These are phyloP conservation scores for Caenorhabditis plicata DNA, from an alignment of 2,888 invertebrate species.

Conservation along the genomic window DNA sequence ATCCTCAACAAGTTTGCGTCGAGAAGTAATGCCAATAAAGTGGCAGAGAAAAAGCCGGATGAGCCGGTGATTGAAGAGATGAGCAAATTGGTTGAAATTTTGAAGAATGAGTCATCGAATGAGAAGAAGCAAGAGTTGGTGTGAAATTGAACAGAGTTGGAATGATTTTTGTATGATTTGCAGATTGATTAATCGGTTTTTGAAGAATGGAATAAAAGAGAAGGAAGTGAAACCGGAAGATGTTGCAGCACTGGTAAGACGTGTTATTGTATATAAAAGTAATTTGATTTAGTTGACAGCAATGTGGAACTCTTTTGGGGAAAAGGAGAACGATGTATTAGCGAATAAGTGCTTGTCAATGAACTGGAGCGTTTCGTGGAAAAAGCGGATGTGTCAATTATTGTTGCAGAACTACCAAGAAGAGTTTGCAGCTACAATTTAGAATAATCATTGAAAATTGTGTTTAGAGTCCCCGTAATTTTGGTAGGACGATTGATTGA, in stretches of 20 bases:
- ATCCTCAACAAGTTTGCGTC: constrained; percentile 20
- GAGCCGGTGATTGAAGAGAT: background rate
- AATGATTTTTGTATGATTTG: background rate
- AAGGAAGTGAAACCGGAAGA: background rate
- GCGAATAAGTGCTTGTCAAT: constrained; percentile 15
- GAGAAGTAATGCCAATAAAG: background rate
- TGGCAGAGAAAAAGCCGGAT: background rate
- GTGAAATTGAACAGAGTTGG: background rate
- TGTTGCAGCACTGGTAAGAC: background rate
- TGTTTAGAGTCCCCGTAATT: background rate
- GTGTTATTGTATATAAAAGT: background rate
- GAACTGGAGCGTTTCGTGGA: constrained; percentile 9
- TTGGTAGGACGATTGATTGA: constrained; percentile 18
- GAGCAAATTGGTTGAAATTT: background rate
- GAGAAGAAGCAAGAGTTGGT: background rate
- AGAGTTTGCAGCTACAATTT: constrained; percentile 6
- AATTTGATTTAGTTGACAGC: background rate
- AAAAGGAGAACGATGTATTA: constrained; percentile 3
- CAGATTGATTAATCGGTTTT: too few relatives aligned
- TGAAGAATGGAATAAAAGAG: too few relatives aligned
- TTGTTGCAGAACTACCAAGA: constrained; percentile 6
- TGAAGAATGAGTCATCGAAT: background rate
- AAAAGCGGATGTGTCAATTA: constrained; percentile 3
- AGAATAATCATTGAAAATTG: background rate
- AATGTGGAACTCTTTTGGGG: constrained; percentile 1